These are phyloP conservation scores for Laspeyria flexula DNA, from an alignment of 2,888 invertebrate species.

Conservation along the genomic window DNA sequence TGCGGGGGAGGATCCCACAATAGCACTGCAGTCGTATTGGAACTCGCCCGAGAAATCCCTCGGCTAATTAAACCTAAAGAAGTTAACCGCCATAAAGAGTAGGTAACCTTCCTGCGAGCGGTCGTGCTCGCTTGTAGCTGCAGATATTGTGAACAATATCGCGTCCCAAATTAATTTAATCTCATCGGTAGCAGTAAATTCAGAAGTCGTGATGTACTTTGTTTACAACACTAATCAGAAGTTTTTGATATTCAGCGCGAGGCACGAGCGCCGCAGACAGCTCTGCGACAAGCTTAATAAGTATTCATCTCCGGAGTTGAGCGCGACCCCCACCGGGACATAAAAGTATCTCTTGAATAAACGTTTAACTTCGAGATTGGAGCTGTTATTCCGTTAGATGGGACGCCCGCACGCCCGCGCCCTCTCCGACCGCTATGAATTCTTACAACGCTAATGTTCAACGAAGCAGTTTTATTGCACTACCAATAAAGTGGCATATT, in stretches of 20 bases:
- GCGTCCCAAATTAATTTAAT: conserved; percentile 21
- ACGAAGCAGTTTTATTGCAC: conserved; percentile 49
- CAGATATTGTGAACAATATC: conserved; percentile 11
- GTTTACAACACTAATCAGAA: conserved; percentile 40
- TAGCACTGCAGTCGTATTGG: conserved; percentile 11
- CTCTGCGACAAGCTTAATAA: conserved; percentile 45
- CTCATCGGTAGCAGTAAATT: conserved; percentile 25
- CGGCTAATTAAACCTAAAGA: conserved; percentile 28
- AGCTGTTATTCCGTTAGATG: conserved; percentile 31
- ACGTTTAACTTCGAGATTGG: conserved; percentile 47
- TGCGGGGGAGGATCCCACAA: conserved; percentile 5
- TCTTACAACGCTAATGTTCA: conserved; percentile 50
- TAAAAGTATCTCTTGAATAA: conserved; percentile 42
- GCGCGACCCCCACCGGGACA: conserved; percentile 29
- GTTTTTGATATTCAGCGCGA: conserved; percentile 40
- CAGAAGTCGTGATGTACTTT: conserved; percentile 27
- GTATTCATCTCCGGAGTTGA: conserved; percentile 39
- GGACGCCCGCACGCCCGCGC: conserved; percentile 8
- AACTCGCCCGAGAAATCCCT: conserved; percentile 19
- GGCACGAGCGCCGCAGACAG: conserved; percentile 16
- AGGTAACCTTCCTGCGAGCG: conserved; percentile 6
- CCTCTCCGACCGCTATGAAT: conserved; percentile 31
- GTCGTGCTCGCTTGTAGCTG: background rate
- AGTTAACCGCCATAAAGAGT: conserved; percentile 6
- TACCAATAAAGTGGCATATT: conserved; percentile 54